These are phyloP conservation scores for Chouioia cunea DNA, from an alignment of 2,888 invertebrate genomes.

Conservation along the genomic window DNA sequence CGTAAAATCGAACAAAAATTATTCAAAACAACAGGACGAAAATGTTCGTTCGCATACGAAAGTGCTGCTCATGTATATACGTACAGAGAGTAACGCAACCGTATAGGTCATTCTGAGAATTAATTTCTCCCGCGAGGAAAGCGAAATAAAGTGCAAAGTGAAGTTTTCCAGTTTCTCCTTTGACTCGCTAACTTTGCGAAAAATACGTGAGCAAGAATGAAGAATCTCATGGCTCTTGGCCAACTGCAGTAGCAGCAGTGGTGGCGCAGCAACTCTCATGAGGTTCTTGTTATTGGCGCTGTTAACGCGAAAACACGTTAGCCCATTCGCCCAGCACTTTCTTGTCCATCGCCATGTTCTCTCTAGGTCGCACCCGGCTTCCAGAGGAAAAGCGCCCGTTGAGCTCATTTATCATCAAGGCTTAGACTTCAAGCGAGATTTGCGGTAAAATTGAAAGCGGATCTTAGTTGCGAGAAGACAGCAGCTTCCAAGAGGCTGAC, in stretches of 20 bases:
- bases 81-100: too few relatives aligned
- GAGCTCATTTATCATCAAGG: background rate
- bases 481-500: too few relatives aligned
- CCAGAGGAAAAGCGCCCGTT: background rate
- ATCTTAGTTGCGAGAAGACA: too few relatives aligned
- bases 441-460: too few relatives aligned
- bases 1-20: conserved; percentile 12
- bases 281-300: conserved; percentile 36
- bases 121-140: conserved; percentile 38
- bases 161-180: conserved; percentile 38
- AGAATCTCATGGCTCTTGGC: conserved; percentile 16
- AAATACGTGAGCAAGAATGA: conserved; percentile 18
- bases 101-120: background rate
- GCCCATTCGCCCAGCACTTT: background rate
- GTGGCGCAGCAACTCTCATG: conserved; percentile 3
- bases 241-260: background rate
- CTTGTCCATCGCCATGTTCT: conserved; percentile 2
- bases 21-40: conserved; percentile 25
- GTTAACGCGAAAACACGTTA: conserved; percentile 30
- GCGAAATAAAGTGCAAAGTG: conserved; percentile 40
- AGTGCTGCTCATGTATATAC: background rate
- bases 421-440: too few relatives aligned
- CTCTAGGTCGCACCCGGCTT: too few relatives aligned
- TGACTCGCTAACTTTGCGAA: conserved; percentile 32
- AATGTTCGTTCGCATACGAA: conserved; percentile 11